phyloP scores from a whole-genome alignment of 1,140 invertebrate species.

The Camponotus floridanus region DNA sequence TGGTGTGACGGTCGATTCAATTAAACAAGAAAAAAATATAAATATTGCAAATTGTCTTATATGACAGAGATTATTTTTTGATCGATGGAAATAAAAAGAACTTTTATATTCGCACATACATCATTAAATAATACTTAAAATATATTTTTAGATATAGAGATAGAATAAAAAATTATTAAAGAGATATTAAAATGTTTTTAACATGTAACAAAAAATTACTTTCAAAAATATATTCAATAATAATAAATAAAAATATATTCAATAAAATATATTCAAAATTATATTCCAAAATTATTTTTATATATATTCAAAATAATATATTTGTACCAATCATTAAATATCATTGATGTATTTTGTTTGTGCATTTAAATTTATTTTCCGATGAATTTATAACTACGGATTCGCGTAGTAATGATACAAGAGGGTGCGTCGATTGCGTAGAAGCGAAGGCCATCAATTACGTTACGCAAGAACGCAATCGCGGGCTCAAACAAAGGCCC shows the following conservation, averaged over 20 bases:
- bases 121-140: neutral
- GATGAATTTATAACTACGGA: neutral
- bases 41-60: neutral
- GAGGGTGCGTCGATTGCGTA: conserved; percentile 53
- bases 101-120: neutral
- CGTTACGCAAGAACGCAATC: conserved; percentile 85
- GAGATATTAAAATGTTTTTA: neutral
- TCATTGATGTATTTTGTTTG: neutral
- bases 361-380: conserved; percentile 3
- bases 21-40: conserved; percentile 2
- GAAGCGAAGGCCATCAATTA: conserved; percentile 84
- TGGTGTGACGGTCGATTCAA: neutral
- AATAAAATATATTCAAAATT: no score
- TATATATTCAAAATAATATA: neutral
- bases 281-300: neutral
- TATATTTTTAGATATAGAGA: neutral
- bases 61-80: neutral
- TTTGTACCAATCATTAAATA: neutral
- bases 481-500: conserved; percentile 84
- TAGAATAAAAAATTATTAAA: neutral
- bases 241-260: no score
- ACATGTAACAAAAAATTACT: neutral
- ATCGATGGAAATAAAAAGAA: neutral
- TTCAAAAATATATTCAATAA: neutral
- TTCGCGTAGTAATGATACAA: conserved; percentile 17